Conservation (phyloP, 2,113 vertebrate genomes). For the Austrofundulus limnaeus region DNA sequence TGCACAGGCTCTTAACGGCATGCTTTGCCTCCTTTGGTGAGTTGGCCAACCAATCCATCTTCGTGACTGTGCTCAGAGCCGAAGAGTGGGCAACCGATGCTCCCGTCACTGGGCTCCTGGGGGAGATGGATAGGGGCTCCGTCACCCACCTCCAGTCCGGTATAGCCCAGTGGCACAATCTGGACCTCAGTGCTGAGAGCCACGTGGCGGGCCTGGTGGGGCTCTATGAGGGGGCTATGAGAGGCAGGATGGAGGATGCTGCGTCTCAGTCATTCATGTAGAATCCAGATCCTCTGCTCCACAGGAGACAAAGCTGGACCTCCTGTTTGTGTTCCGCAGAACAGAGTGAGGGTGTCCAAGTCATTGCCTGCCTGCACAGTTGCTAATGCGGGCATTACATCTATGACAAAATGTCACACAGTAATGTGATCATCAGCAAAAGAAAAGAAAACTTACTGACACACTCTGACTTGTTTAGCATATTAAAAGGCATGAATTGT, state of each 20-base stretch:
- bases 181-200: slow-evolving; percentile 72
- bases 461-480: slow-evolving; percentile 49
- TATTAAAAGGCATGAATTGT: slow-evolving; percentile 57
- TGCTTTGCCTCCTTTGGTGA: slow-evolving; percentile 83
- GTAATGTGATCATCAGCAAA: slow-evolving; percentile 70
- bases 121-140: slow-evolving; percentile 88
- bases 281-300: slow-evolving; percentile 76
- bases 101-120: slow-evolving; percentile 86
- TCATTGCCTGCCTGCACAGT: slow-evolving; percentile 69
- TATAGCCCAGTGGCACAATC: slow-evolving; percentile 80
- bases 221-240: slow-evolving; percentile 61
- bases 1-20: slow-evolving; percentile 83
- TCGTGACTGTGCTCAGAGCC: slow-evolving; percentile 82
- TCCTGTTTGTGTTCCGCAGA: slow-evolving; percentile 70
- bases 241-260: slow-evolving; percentile 65
- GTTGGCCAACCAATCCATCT: slow-evolving; percentile 86
- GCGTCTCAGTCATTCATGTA: slow-evolving; percentile 75
- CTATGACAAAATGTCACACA: slow-evolving; percentile 69
- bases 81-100: slow-evolving; percentile 81
- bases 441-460: slow-evolving; percentile 67
- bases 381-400: slow-evolving; percentile 68
- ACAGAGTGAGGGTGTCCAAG: slow-evolving; percentile 76
- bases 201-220: slow-evolving; percentile 67
- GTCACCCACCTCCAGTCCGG: slow-evolving; percentile 79
- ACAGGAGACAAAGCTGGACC: slow-evolving; percentile 69